Evolutionary conservation across 2,888 invertebrate genomes (phyloP).

Genomic region (Aricia artaxerxes): DNA sequence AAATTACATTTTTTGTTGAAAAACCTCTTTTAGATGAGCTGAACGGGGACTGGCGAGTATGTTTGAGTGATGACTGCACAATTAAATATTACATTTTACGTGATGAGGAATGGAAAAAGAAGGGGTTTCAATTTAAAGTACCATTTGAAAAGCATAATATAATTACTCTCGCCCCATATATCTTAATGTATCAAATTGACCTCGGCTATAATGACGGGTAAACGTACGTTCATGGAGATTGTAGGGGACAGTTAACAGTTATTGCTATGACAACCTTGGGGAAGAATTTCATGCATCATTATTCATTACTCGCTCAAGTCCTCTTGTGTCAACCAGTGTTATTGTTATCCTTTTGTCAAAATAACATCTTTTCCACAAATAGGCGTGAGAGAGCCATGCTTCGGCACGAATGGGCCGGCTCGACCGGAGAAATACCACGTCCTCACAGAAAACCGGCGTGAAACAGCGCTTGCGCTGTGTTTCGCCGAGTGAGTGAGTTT

Average conservation of each 20-base stretch:
- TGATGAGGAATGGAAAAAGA: not conserved
- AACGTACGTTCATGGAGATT: not conserved
- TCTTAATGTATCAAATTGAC: not conserved
- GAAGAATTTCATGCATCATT: not conserved
- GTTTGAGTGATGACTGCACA: not conserved
- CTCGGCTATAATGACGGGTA: not conserved
- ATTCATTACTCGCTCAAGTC: not conserved
- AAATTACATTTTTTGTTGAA: not conserved
- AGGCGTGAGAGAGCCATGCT: too few species aligned
- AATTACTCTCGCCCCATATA: not conserved
- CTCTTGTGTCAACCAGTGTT: not conserved
- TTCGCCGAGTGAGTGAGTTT: too few species aligned
- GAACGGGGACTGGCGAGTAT: not conserved
- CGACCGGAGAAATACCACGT: too few species aligned
- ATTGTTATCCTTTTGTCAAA: not conserved
- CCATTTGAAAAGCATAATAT: too few species aligned
- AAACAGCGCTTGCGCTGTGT: too few species aligned
- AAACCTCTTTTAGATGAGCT: not conserved
- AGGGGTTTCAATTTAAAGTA: not conserved
- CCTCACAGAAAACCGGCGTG: too few species aligned
- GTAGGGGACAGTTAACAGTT: not conserved
- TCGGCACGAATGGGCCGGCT: too few species aligned
- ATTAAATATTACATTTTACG: not conserved
- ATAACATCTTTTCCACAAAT: not conserved
- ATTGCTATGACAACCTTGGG: not conserved